These are phyloP conservation scores for Tenebrio molitor DNA, from an alignment of 1,140 invertebrate genomes.

Conservation along the genomic window DNA sequence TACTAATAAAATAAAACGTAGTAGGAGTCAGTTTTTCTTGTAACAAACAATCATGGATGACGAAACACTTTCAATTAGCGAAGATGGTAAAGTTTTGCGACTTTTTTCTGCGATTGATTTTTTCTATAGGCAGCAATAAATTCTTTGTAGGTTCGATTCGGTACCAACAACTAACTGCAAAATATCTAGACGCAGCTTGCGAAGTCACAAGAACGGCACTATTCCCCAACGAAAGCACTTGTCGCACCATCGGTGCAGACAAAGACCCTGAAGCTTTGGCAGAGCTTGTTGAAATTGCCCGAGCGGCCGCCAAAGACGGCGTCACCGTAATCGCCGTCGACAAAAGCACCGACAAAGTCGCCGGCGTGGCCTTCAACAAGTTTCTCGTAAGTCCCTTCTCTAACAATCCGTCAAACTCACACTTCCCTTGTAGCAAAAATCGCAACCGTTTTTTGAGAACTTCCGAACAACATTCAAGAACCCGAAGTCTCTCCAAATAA, in stretches of 20 bases:
- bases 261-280: constrained; percentile 69
- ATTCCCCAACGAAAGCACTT: constrained; percentile 72
- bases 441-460: no score
- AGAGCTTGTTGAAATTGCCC: constrained; percentile 72
- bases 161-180: constrained; percentile 45
- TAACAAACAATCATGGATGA: no score
- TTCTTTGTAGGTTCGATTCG: constrained; percentile 49
- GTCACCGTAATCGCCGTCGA: constrained; percentile 73
- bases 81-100: no score
- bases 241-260: constrained; percentile 68
- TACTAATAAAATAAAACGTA: no score
- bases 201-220: constrained; percentile 71
- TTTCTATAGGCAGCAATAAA: not conserved
- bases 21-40: no score
- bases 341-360: constrained; percentile 68
- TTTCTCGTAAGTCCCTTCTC: constrained; percentile 57
- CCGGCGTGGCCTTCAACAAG: constrained; percentile 71
- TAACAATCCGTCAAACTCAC: no score
- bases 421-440: no score
- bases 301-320: constrained; percentile 72
- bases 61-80: no score
- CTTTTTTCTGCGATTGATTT: no score
- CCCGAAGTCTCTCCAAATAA: not conserved
- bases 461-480: no score
- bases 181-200: constrained; percentile 52